A percentile compares a stretch with the other conserved stretches of the same genome.
Evolutionary conservation across 2,113 vertebrate species (phyloP).

Genomic region (Melanerpes formicivorus): DNA sequence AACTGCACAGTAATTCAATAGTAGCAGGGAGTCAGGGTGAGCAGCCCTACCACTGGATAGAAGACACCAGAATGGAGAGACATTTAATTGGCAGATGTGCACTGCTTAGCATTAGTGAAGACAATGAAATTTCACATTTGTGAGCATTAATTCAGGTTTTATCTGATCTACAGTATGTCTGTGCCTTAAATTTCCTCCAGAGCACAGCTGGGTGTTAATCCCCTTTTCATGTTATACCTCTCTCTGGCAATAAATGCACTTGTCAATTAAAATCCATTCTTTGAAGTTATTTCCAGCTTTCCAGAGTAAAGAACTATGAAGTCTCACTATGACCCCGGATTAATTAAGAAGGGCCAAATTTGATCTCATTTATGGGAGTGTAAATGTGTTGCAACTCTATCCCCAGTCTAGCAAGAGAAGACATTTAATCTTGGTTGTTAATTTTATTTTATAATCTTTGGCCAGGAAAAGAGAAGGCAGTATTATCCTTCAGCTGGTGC

Average conservation of each 20-base stretch:
- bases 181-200: conserved; percentile 35
- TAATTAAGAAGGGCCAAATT: conserved; percentile 50
- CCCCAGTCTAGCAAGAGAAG: background rate
- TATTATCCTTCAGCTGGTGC: background rate
- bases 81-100: conserved; percentile 13
- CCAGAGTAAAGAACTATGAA: conserved; percentile 36
- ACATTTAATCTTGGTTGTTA: background rate
- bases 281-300: conserved; percentile 58
- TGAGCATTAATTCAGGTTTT: background rate
- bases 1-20: conserved; percentile 3
- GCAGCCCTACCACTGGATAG: background rate
- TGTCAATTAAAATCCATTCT: conserved; percentile 56
- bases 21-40: background rate
- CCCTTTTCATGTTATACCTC: conserved; percentile 38
- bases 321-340: conserved; percentile 11
- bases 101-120: conserved; percentile 8
- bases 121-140: conserved; percentile 24
- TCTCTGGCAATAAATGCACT: conserved; percentile 24
- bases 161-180: conserved; percentile 25
- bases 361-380: conserved; percentile 11
- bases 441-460: background rate
- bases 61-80: background rate
- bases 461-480: background rate
- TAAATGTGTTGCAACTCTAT: conserved; percentile 9
- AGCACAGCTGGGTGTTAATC: conserved; percentile 49